A percentile compares a stretch with the other conserved stretches of the same genome.
Evolutionary conservation across 2,113 vertebrate genomes (phyloP).

Genomic region (Brienomyrus longianalis): DNA sequence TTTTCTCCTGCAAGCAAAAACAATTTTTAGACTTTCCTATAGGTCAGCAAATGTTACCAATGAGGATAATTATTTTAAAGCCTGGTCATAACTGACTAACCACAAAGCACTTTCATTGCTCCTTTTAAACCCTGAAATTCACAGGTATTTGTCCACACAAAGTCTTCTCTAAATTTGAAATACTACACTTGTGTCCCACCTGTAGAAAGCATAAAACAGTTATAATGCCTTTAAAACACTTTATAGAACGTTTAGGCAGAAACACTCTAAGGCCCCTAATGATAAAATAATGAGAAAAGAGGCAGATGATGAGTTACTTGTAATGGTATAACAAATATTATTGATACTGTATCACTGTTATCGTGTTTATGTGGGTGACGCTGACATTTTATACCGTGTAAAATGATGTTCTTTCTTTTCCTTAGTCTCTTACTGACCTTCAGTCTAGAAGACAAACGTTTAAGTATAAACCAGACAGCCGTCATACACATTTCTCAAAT

Average conservation of each 20-base stretch:
- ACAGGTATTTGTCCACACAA: neutral
- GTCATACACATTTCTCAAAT: slow-evolving; percentile 2
- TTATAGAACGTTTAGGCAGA: neutral
- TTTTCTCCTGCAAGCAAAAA: neutral
- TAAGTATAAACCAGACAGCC: neutral
- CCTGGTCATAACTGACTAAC: neutral
- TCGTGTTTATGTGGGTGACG: neutral
- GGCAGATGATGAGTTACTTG: neutral
- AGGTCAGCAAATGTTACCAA: neutral
- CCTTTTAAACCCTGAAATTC: neutral
- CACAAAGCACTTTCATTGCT: neutral
- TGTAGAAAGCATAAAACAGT: neutral
- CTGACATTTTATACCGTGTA: neutral
- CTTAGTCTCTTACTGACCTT: neutral
- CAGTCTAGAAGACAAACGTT: neutral
- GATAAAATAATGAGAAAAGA: neutral
- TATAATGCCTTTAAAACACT: neutral
- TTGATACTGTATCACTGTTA: neutral
- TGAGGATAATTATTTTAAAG: neutral
- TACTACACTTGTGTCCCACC: neutral
- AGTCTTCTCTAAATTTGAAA: neutral
- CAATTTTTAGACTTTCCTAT: neutral
- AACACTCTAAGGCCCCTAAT: neutral
- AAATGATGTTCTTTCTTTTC: neutral
- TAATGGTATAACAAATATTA: neutral